Base-by-base conservation (phyloP, 2,888 invertebrate species). In the Sesamia inferens region DNA sequence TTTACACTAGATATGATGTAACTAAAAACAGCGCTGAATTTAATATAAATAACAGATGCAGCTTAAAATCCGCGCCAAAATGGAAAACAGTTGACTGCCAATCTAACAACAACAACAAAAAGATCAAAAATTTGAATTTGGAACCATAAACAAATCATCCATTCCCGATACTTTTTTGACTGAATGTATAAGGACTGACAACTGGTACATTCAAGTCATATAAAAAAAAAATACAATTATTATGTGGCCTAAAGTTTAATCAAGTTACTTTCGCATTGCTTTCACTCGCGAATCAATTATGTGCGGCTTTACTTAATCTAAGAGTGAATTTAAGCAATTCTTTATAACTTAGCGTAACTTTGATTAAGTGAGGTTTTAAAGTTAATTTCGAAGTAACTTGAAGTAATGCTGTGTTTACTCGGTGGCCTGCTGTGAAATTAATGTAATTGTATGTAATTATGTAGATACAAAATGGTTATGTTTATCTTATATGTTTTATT, bases 261-360 rank as follows among this genome's bases (percentile, higher is more conserved):
- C 83, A 86, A 82, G 68, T 59, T 74, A 87, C 89, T 89, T 88
- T 90, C 85, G 88, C 87, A 76, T 68, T 77, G 79, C 90, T 91
- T 91, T 91, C 90, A 85, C 91, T 86, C 6, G 82, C 82, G 77
- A 88, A 90, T 90, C 88, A 89, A 90, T 90, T 90, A 87, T 73
- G 61, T 67, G 64, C 74, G 76, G 81, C 81, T 86, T 87, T 85
- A 81, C 84, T 89, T 88, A 87, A 90, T 88, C 86, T 87, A 85
- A 87, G 79, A 87, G 71, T 67, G 74, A 82, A 84, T 76, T 77
- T 66, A 80, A 74, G 47, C 65, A 71, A 79, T 70, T 42, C 19
- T 24, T 70, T 69, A 70, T 54, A 8, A n/a, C 69, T 44, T 57
- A 55, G 16, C 55, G 1, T 31, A 31, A 44, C 48, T 65, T 74